Conservation (phyloP, 2,888 invertebrate genomes). For the Nowickia ferox region DNA sequence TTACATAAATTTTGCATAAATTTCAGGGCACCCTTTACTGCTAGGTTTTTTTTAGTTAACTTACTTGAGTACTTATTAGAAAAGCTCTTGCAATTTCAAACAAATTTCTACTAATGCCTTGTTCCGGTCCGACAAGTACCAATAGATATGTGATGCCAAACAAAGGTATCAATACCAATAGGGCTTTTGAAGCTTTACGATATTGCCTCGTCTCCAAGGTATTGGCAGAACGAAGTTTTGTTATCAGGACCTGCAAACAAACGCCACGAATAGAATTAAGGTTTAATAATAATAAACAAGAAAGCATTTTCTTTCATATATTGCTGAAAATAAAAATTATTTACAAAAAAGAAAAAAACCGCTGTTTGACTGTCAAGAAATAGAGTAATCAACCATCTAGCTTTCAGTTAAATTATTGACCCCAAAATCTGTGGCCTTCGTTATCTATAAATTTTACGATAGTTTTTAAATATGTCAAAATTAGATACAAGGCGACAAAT, state of each 20-base stretch:
- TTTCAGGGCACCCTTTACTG: too few species aligned
- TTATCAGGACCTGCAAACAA: slow-evolving; percentile 90
- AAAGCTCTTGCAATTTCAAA: slow-evolving; percentile 91
- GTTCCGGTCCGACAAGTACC: slow-evolving; percentile 91
- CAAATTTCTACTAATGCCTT: slow-evolving; percentile 88
- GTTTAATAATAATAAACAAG: background rate
- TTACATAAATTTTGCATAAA: too few species aligned
- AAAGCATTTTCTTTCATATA: background rate
- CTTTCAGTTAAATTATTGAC: too few species aligned
- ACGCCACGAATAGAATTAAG: slow-evolving; percentile 14
- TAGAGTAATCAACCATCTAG: background rate
- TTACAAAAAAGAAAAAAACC: slow-evolving; percentile 21
- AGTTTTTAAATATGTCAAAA: too few species aligned
- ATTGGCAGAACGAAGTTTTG: slow-evolving; percentile 95
- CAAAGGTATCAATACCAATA: slow-evolving; percentile 94
- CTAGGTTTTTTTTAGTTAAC: slow-evolving; percentile 53
- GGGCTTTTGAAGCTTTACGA: slow-evolving; percentile 94
- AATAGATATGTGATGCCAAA: slow-evolving; percentile 95
- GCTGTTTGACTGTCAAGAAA: background rate
- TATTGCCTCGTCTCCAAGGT: slow-evolving; percentile 95
- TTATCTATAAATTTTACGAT: too few species aligned
- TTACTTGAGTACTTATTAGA: slow-evolving; percentile 94
- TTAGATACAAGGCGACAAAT: too few species aligned
- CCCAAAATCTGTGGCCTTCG: too few species aligned
- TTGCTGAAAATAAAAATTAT: slow-evolving; percentile 2